Conservation (phyloP, 2,888 invertebrate species). For the Choreutis nemorana region DNA sequence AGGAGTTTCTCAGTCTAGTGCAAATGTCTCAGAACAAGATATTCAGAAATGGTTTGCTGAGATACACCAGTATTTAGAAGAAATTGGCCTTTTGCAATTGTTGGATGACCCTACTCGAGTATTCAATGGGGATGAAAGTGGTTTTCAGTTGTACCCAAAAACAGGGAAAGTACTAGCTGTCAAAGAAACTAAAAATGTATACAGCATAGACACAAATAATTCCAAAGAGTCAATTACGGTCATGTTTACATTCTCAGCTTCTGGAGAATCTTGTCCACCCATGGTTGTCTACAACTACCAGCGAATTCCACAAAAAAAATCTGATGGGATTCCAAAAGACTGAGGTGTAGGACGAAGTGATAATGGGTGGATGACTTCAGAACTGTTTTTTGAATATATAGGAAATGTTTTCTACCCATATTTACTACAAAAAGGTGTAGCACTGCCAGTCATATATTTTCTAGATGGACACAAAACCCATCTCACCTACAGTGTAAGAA, state of each 20-base stretch:
- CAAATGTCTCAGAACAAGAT: conserved; percentile 10
- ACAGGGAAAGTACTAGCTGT: conserved; percentile 19
- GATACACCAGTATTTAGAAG: conserved; percentile 11
- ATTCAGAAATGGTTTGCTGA: conserved; percentile 9
- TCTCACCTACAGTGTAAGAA: conserved; percentile 7
- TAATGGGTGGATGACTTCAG: conserved; percentile 7
- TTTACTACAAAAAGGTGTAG: conserved; percentile 5
- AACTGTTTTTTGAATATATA: conserved; percentile 7
- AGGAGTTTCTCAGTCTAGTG: conserved; percentile 10
- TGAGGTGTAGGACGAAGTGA: conserved; percentile 10
- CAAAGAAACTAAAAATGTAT: conserved; percentile 21
- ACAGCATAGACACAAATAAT: conserved; percentile 13
- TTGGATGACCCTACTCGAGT: conserved; percentile 12
- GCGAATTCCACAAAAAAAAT: conserved; percentile 11
- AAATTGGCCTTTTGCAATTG: conserved; percentile 7
- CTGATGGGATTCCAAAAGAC: conserved; percentile 11
- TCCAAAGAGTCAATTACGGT: conserved; percentile 18
- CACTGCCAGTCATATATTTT: conserved; percentile 9
- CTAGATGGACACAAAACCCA: conserved; percentile 8
- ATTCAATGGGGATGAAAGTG: conserved; percentile 25
- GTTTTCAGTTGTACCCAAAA: conserved; percentile 27
- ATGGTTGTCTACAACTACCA: conserved; percentile 14
- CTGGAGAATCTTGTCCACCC: conserved; percentile 14
- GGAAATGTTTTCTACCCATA: conserved; percentile 9
- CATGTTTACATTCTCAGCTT: conserved; percentile 14